These are phyloP conservation scores for Macrocentrus cingulum DNA, from an alignment of 1,140 invertebrate genomes.

Conservation along the genomic window DNA sequence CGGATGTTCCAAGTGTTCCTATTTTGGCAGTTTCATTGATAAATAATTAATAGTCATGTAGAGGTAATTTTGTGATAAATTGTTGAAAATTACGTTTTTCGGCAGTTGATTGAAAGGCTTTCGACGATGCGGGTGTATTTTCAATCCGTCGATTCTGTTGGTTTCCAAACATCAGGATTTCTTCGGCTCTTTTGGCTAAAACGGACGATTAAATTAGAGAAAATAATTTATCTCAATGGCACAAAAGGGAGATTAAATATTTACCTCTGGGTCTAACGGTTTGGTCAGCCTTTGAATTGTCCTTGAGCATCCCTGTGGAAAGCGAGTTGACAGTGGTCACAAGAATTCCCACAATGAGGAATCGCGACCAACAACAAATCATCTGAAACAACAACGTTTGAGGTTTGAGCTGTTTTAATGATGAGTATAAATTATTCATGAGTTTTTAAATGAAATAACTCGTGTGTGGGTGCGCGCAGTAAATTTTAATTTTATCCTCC, in stretches of 20 bases:
- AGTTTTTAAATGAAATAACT: too few relatives aligned
- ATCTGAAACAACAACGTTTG: slow-evolving; percentile 36
- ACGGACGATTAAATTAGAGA: slow-evolving; percentile 23
- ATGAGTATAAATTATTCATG: neutral
- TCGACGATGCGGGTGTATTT: slow-evolving; percentile 26
- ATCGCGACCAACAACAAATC: slow-evolving; percentile 32
- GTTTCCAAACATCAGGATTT: slow-evolving; percentile 56
- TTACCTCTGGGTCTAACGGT: slow-evolving; percentile 43
- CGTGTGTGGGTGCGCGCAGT: too few relatives aligned
- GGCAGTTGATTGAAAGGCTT: slow-evolving; percentile 30
- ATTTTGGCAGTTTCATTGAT: too few relatives aligned
- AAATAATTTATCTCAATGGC: neutral
- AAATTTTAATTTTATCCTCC: too few relatives aligned
- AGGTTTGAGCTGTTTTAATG: slow-evolving; percentile 19
- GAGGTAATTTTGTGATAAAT: slow-evolving; percentile 9
- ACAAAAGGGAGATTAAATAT: neutral
- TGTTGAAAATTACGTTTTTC: slow-evolving; percentile 45
- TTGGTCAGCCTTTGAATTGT: slow-evolving; percentile 38
- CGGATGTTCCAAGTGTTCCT: slow-evolving; percentile 38
- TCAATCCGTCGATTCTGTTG: slow-evolving; percentile 51
- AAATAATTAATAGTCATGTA: slow-evolving; percentile 15
- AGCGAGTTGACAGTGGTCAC: slow-evolving; percentile 31
- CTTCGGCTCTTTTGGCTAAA: slow-evolving; percentile 53
- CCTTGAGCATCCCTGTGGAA: slow-evolving; percentile 36
- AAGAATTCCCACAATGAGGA: slow-evolving; percentile 36